Base-by-base conservation (phyloP, 2,797 vertebrate genomes). In the Manis pentadactyla region DNA sequence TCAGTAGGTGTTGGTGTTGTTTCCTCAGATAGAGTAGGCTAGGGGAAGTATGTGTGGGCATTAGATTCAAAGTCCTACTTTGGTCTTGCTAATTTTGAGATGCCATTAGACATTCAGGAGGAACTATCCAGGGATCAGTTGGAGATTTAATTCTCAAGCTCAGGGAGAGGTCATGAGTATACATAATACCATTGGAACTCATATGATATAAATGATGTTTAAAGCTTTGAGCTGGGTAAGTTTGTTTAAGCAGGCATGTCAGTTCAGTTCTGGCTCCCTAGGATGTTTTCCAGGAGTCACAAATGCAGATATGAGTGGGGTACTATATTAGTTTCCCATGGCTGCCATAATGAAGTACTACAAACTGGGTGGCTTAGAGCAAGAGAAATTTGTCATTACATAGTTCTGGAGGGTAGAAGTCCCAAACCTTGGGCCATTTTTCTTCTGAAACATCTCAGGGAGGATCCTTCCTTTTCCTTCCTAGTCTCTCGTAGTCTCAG, bases 221-320 rank as follows among this genome's bases (percentile, higher is more conserved):
- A 74, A 63, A 87, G 69, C 63, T 27, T 3, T 89, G n/a, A 69
- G 51, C 14, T 90, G 18, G 46, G 51, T 64, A 69, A 86, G 7
- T 69, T 90, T 27, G 49, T n/a, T 77, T 86, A 71, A 96, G 39
- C n/a, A 87, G 51, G 29, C 31, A 59, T 29, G n/a, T 93, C n/a
- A 13, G 51, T 83, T 84, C 69, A 64, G 39, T 53, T 55, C 39
- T 87, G 69, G 39, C 15, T 91, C 29, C 25, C 39, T 71, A 31
- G 78, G n/a, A 87, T 18, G 39, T 51, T 95, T 87, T 83, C 37
- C n/a, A 87, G 23, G 27, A 77, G 19, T 61, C 57, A 53, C 10
- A 66, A 14, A 19, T 89, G 11, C n/a, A 51, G 87, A 55, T 53
- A 73, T 10, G 7, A 64, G 8, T 55, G 9, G 69, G 75, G 4